Conservation (phyloP, 2,797 vertebrate genomes). For the Enteromius mattozi region DNA sequence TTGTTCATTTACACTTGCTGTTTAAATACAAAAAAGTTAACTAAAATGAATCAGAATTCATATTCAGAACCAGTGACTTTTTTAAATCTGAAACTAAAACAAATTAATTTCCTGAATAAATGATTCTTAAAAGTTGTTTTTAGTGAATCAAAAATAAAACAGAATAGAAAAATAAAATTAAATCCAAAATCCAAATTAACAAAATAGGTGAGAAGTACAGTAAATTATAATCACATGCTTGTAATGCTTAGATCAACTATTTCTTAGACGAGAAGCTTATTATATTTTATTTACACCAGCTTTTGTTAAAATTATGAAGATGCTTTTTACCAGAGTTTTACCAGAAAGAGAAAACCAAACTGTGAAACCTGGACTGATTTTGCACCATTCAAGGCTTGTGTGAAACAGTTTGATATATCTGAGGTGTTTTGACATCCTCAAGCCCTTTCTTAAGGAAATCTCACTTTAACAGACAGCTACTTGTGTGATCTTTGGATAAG, state of each 20-base stretch:
- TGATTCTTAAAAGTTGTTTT: neutral
- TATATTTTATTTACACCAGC: neutral
- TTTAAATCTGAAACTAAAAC: neutral
- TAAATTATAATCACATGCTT: too few species aligned
- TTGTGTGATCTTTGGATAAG: slow-evolving; percentile 28
- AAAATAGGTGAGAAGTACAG: too few species aligned
- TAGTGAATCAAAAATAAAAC: neutral
- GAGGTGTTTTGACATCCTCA: slow-evolving; percentile 44
- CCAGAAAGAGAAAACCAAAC: neutral
- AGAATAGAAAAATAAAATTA: too few species aligned
- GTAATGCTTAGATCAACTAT: too few species aligned
- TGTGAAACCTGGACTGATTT: neutral
- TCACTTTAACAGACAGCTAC: slow-evolving; percentile 43
- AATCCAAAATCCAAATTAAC: neutral
- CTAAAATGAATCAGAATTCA: neutral
- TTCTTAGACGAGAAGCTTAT: neutral
- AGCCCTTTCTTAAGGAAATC: slow-evolving; percentile 18
- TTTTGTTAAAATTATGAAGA: neutral
- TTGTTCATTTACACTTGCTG: too few species aligned
- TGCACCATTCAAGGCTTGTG: slow-evolving; percentile 6
- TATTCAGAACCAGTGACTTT: too few species aligned
- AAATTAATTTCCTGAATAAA: neutral
- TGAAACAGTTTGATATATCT: slow-evolving; percentile 8
- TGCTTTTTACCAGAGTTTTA: neutral
- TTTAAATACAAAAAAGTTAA: neutral